Percentiles rank a stretch among this genome's conserved stretches.
Evolutionary conservation across 2,113 vertebrate genomes (phyloP).

Genomic region (Dicrurus megarhynchus): DNA sequence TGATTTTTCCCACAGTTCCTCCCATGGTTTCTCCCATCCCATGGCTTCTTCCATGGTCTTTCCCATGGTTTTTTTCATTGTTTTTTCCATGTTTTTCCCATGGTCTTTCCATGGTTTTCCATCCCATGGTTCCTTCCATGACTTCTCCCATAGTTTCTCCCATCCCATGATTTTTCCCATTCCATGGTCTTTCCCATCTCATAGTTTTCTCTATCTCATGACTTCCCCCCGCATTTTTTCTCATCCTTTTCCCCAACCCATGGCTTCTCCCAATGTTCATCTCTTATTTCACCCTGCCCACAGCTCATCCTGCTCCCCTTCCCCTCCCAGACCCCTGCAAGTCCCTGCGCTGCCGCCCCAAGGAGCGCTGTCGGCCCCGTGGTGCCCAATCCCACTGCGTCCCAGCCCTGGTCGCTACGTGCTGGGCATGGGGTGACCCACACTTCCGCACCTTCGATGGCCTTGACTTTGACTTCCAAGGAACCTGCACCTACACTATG

Average conservation of each 20-base stretch:
- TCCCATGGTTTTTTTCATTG: not conserved
- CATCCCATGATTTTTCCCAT: not conserved
- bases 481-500: slow-evolving; percentile 78
- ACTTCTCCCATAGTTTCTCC: not conserved
- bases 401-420: slow-evolving; percentile 62
- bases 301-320: not conserved
- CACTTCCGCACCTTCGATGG: slow-evolving; percentile 76
- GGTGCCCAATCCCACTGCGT: not conserved
- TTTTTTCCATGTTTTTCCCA: not conserved
- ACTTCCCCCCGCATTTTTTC: not conserved
- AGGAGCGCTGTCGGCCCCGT: slow-evolving; percentile 69
- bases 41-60: not conserved
- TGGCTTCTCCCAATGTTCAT: not conserved
- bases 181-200: not conserved
- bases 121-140: not conserved
- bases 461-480: slow-evolving; percentile 72
- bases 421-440: slow-evolving; percentile 76
- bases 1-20: too few relatives aligned
- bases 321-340: slow-evolving; percentile 76
- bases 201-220: not conserved
- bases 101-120: not conserved
- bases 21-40: not conserved
- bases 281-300: not conserved
- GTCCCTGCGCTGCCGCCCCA: slow-evolving; percentile 68
- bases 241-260: not conserved